Evolutionary conservation across 2,113 vertebrate species (phyloP).

Genomic region (Hippolais icterina): DNA sequence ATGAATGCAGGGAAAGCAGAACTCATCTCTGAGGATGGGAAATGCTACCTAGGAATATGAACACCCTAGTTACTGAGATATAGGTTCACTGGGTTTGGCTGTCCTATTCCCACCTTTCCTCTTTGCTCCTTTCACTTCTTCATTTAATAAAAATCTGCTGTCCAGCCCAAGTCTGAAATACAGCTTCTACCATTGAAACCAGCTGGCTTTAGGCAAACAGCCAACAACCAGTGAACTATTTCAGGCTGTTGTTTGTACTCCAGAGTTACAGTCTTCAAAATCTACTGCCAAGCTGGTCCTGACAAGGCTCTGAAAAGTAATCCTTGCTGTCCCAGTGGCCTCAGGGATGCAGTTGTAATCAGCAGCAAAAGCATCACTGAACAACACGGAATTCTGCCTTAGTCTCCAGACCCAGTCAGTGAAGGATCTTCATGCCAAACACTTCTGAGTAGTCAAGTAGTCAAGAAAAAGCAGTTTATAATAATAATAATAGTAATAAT

Average conservation of each 20-base stretch:
- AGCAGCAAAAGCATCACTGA: not conserved
- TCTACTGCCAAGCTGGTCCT: not conserved
- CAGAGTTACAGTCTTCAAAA: not conserved
- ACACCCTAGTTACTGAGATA: not conserved
- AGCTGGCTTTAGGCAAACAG: constrained; percentile 1
- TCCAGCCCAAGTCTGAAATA: not conserved
- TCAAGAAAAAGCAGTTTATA: not conserved
- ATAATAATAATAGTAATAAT: not conserved
- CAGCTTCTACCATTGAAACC: not conserved
- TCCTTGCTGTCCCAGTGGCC: not conserved
- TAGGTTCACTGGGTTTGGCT: not conserved
- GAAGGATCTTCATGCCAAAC: not conserved
- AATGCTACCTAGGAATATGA: not conserved
- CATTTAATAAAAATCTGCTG: not conserved
- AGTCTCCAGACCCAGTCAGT: not conserved
- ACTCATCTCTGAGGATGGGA: not conserved
- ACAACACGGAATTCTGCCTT: not conserved
- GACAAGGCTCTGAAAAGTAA: constrained; percentile 6
- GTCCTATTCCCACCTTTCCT: not conserved
- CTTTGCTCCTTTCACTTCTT: not conserved
- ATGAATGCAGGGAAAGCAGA: not conserved
- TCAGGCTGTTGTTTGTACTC: not conserved
- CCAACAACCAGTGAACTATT: constrained; percentile 10
- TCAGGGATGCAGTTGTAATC: not conserved
- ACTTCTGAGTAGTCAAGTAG: not conserved